Evolutionary conservation across 2,888 invertebrate species (phyloP), one percentile per base, ranked within the genome.

Genomic region (Myathropa florea): DNA sequence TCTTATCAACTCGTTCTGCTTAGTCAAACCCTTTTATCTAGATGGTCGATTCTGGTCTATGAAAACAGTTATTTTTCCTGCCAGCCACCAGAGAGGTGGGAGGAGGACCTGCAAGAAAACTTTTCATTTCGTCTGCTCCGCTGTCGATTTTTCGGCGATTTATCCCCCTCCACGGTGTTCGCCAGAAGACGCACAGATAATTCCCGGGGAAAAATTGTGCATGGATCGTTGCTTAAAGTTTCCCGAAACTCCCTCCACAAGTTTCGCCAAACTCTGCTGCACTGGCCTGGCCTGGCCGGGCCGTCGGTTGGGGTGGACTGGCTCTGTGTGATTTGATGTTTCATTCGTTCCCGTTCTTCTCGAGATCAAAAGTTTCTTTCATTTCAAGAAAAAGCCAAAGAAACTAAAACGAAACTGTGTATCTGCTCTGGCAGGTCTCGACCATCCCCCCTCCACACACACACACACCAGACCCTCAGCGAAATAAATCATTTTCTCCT

Each of bases 361-460:
- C 77, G 28, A 78, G 85, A 85, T 85, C 77, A 85, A 85, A 85
- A 85, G 82, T 85, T 85, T 81, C 65, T 71, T 78, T 77, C 70
- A 65, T 70, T 83, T 39, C 60, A 26, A n/a, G 6, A 12, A 14
- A 64, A 39, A 36, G 46, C 14, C 55, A 70, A 73, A 63, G 57
- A 60, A 65, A 60, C 28, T 63, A 63, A n/a, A 33, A 55, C 21
- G 14, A 64, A 39, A 72, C 55, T 70, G 68, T 70, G 68, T 73
- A 68, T 75, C 68, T 83, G 73, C 72, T 77, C 67, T 53, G 60
- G 9, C 14, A 10, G 39, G 68, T n/a, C 14, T 9, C 2, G 9
- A 23, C 60, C 30, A 14, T 9, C 28, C 24, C 33, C 63, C 70
- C 65, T 61, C 65, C 55, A 28, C 53, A 63, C 64, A 65, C 71